Percentiles rank a stretch among this genome's conserved stretches.
These are phyloP conservation scores for Dryomyza anilis DNA, from an alignment of 2,888 invertebrate genomes.

Conservation along the genomic window DNA sequence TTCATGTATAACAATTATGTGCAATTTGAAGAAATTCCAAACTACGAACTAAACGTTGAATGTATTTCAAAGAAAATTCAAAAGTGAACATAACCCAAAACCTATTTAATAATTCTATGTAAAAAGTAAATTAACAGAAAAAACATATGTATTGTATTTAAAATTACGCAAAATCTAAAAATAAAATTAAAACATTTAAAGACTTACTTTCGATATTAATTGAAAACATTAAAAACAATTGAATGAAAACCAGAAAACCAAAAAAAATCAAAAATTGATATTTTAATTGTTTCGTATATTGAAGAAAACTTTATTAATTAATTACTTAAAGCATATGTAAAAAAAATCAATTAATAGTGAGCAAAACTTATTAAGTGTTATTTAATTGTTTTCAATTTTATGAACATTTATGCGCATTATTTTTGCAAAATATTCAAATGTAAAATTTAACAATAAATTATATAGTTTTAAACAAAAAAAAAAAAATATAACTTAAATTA, in stretches of 20 bases:
- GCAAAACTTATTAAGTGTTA: neutral
- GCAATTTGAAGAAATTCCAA: neutral
- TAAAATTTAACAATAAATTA: neutral
- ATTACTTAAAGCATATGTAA: too few relatives aligned
- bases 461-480: too few relatives aligned
- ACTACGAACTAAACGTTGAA: neutral
- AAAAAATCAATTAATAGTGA: neutral
- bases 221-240: too few relatives aligned
- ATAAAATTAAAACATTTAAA: conserved; percentile 10
- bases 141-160: neutral
- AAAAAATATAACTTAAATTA: too few relatives aligned
- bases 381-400: neutral
- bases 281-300: conserved; percentile 7
- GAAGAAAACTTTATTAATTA: neutral
- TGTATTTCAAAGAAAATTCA: conserved; percentile 9
- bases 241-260: conserved; percentile 23
- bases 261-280: conserved; percentile 31
- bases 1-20: conserved; percentile 2
- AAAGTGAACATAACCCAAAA: neutral
- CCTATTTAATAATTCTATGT: conserved; percentile 16
- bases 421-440: neutral
- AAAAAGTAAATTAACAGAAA: conserved; percentile 21
- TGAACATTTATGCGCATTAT: neutral
- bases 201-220: conserved; percentile 5
- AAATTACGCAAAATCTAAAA: conserved; percentile 1